Evolutionary conservation across 2,888 invertebrate species (phyloP).

Genomic region (Andrena fulva): DNA sequence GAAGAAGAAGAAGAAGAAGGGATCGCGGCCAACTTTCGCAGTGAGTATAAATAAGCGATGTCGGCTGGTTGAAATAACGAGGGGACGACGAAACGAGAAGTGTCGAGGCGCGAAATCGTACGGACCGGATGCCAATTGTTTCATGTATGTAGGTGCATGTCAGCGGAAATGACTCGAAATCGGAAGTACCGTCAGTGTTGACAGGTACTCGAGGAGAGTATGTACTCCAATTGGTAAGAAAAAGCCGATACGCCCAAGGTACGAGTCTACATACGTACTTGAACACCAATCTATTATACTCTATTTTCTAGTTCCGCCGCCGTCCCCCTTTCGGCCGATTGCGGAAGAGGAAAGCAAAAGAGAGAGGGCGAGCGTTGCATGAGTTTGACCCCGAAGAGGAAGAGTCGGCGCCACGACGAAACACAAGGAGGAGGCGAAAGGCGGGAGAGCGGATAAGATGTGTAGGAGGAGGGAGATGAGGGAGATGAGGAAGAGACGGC

Average conservation of each 20-base stretch:
- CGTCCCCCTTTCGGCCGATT: neutral
- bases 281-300: neutral
- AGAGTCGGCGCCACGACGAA: neutral
- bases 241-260: neutral
- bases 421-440: slow-evolving; percentile 33
- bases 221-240: too few species aligned
- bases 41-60: slow-evolving; percentile 52
- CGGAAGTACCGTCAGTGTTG: neutral
- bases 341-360: neutral
- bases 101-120: neutral
- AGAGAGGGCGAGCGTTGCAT: neutral
- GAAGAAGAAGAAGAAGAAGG: slow-evolving; percentile 18
- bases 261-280: neutral
- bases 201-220: too few species aligned
- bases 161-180: neutral
- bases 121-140: slow-evolving; percentile 21
- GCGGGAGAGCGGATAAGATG: slow-evolving; percentile 7
- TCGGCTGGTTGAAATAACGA: neutral
- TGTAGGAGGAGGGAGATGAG: slow-evolving; percentile 6
- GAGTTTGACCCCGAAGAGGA: neutral
- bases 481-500: slow-evolving; percentile 44
- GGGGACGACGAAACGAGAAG: neutral
- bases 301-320: neutral
- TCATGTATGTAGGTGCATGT: neutral
- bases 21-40: slow-evolving; percentile 42